Conservation (phyloP, 53 echinoderm and acorn worm species). For the Patiria pectinifera region DNA sequence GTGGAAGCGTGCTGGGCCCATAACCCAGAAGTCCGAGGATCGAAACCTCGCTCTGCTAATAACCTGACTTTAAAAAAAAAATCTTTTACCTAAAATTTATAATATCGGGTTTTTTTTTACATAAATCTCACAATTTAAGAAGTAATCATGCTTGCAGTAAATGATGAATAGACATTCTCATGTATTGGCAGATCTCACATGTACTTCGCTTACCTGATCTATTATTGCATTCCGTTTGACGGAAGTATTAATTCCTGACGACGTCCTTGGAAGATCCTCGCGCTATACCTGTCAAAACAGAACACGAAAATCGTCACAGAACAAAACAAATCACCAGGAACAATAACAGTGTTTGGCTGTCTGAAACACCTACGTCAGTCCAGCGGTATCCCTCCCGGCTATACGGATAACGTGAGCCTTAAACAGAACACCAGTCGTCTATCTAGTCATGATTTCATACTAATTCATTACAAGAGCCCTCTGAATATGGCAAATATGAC, state of each 20-base stretch:
- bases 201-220: no score
- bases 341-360: neutral
- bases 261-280: neutral
- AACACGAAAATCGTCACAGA: neutral
- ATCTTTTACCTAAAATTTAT: no score
- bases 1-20: conserved; percentile 97
- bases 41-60: conserved; percentile 95
- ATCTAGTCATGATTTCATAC: neutral
- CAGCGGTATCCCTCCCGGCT: neutral
- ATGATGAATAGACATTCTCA: no score
- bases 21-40: conserved; percentile 99
- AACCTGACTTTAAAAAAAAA: no score
- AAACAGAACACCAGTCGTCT: neutral
- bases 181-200: no score
- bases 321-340: neutral
- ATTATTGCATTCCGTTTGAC: neutral
- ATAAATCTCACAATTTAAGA: no score
- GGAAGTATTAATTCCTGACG: neutral
- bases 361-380: neutral
- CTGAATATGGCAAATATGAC: neutral
- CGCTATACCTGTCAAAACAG: neutral
- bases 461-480: neutral
- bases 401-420: neutral
- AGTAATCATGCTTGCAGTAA: no score
- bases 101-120: no score